Percentiles rank a stretch among this genome's conserved stretches.
Conservation (phyloP, 92 coral and sea anemone genomes). For the Montipora capitata region DNA sequence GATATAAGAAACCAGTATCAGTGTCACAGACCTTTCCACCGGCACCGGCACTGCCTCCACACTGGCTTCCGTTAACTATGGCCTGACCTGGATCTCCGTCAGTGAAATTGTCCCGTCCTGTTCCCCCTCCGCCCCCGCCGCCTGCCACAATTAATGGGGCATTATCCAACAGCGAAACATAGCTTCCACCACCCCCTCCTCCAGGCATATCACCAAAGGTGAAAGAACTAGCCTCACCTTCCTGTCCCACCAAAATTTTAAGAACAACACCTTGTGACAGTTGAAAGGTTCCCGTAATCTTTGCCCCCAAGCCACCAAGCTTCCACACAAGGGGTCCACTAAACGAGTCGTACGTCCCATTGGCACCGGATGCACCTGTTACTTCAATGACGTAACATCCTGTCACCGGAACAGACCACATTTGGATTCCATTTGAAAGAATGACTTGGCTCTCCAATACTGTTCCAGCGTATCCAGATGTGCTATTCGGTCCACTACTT, state of each 20-base stretch:
- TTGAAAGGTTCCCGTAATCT: slow-evolving; percentile 74
- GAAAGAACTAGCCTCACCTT: slow-evolving; percentile 34
- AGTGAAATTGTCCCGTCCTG: neutral
- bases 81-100: slow-evolving; percentile 94
- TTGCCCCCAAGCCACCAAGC: slow-evolving; percentile 90
- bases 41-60: slow-evolving; percentile 74
- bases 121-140: slow-evolving; percentile 96
- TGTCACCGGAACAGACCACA: slow-evolving; percentile 88
- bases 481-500: slow-evolving; percentile 67
- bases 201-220: slow-evolving; percentile 55
- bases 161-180: slow-evolving; percentile 64
- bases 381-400: slow-evolving; percentile 83
- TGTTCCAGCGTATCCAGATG: slow-evolving; percentile 75
- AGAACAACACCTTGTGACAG: slow-evolving; percentile 44
- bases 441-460: slow-evolving; percentile 69
- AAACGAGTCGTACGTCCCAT: slow-evolving; percentile 52
- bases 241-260: slow-evolving; percentile 87
- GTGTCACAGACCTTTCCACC: slow-evolving; percentile 78
- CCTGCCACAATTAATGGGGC: slow-evolving; percentile 85
- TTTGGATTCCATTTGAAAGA: slow-evolving; percentile 77
- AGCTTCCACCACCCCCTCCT: slow-evolving; percentile 96
- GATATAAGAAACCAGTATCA: neutral
- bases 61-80: slow-evolving; percentile 74
- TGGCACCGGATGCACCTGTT: slow-evolving; percentile 88
- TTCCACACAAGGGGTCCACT: slow-evolving; percentile 26